Conservation (phyloP, 2,113 vertebrate species). For the Saguinus imperator region DNA sequence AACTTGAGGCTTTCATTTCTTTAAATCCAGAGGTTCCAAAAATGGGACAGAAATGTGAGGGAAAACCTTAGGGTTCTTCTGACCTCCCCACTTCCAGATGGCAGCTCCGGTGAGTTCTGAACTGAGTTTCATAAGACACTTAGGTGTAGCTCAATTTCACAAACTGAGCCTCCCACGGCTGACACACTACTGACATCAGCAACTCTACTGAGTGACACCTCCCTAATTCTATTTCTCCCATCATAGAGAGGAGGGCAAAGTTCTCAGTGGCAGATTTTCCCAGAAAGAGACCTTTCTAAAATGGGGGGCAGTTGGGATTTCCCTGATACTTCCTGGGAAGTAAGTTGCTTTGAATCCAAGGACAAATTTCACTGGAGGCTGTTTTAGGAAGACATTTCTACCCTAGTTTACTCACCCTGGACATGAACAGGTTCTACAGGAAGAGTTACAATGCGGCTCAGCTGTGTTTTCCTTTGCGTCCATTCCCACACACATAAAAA, state of each 20-base stretch:
- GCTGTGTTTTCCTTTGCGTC: constrained; percentile 69
- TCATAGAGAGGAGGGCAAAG: rapidly evolving
- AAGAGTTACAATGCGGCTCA: constrained; percentile 62
- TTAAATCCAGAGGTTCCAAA: constrained; percentile 57
- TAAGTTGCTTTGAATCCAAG: not conserved
- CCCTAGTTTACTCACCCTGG: constrained; percentile 42
- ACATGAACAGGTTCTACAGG: constrained; percentile 82
- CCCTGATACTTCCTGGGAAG: not conserved
- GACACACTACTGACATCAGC: constrained; percentile 88
- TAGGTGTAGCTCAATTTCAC: constrained; percentile 90
- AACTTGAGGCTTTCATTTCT: not conserved
- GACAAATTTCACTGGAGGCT: not conserved
- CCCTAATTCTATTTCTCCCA: constrained; percentile 67
- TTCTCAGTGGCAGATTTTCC: not conserved
- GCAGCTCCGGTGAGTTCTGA: constrained; percentile 45
- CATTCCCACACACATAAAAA: constrained; percentile 81
- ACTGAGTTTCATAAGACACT: constrained; percentile 82
- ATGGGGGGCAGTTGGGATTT: not conserved
- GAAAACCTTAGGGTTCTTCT: not conserved
- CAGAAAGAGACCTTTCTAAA: not conserved
- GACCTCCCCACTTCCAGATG: not conserved
- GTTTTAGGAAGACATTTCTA: not conserved
- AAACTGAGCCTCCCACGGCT: constrained; percentile 84
- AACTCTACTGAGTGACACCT: constrained; percentile 69
- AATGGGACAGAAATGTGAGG: not conserved